Base-by-base conservation (phyloP, 1,140 invertebrate genomes). In the Anoplophora glabripennis region DNA sequence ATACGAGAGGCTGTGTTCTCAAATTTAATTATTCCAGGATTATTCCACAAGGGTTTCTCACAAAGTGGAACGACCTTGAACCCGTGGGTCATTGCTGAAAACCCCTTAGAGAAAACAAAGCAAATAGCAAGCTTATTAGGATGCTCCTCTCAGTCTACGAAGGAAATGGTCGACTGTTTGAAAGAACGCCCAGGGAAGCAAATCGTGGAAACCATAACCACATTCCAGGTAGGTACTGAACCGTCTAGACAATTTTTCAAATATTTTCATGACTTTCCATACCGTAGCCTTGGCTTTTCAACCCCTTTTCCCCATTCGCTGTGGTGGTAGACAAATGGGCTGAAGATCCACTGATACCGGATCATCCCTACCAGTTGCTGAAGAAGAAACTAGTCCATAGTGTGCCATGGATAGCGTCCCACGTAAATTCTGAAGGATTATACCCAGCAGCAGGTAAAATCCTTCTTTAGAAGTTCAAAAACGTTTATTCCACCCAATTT, bases 1-100 rank as follows among this genome's bases (percentile, higher is more conserved):
- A n/a, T n/a, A n/a, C n/a, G n/a, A n/a, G n/a, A n/a, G n/a, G n/a
- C n/a, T n/a, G n/a, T n/a, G n/a, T n/a, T n/a, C n/a, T n/a, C n/a
- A n/a, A n/a, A n/a, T n/a, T n/a, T n/a, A n/a, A n/a, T n/a, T n/a
- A n/a, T n/a, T n/a, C n/a, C 64, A 85, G 84, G 80, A 57, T 72
- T 89, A 46, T 87, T 89, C 67, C 72, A 84, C 69, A 80, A 84
- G 45, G 90, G 86, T 3, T 86, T 94, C 45, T 85, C 90, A 0
- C 84, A 89, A 76, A 93, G 90, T 69, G 93, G 92, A 1, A 85
- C 86, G 10, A 83, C 86, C 7, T 75, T 92, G 1, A 79, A 82
- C 66, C 83, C 83, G 4, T 95, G 89, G 92, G 70, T 73, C 1
- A 52, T 78, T 74, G 79, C 79, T 5, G 74, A 80, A 62, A 77